Conservation (phyloP, 2,888 invertebrate genomes). For the Lepetodrilus schrolli region DNA sequence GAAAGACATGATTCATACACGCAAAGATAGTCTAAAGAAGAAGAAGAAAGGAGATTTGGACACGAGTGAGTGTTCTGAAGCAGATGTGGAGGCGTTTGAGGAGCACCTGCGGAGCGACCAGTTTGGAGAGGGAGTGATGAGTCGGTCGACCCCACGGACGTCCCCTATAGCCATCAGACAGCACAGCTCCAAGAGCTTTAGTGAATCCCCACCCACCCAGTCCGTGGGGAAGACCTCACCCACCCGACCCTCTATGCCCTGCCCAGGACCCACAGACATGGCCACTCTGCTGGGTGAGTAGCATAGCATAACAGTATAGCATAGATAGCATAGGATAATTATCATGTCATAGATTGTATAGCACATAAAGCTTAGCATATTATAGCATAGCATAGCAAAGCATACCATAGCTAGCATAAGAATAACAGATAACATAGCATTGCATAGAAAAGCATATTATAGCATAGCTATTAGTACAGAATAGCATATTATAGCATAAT, state of each 20-base stretch:
- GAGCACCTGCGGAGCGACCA: conserved; percentile 44
- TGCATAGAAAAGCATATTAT: no score
- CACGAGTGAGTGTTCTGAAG: conserved; percentile 61
- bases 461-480: no score
- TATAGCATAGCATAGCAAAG: background rate
- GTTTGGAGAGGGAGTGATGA: conserved; percentile 59
- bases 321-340: background rate
- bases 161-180: conserved; percentile 62
- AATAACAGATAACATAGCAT: no score
- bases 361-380: background rate
- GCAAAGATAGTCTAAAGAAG: conserved; percentile 82
- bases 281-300: conserved; percentile 66
- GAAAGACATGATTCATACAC: conserved; percentile 85
- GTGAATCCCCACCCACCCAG: conserved; percentile 48
- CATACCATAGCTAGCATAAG: background rate
- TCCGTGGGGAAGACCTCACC: conserved; percentile 32
- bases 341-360: no score
- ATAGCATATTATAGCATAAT: no score
- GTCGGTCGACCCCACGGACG: conserved; percentile 63
- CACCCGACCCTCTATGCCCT: conserved; percentile 42
- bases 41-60: conserved; percentile 57
- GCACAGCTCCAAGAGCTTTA: conserved; percentile 46
- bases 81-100: conserved; percentile 58
- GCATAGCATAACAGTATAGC: background rate
- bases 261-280: conserved; percentile 53